phyloP scores from a whole-genome alignment of 2,797 vertebrate species.

The Antennarius maculatus region DNA sequence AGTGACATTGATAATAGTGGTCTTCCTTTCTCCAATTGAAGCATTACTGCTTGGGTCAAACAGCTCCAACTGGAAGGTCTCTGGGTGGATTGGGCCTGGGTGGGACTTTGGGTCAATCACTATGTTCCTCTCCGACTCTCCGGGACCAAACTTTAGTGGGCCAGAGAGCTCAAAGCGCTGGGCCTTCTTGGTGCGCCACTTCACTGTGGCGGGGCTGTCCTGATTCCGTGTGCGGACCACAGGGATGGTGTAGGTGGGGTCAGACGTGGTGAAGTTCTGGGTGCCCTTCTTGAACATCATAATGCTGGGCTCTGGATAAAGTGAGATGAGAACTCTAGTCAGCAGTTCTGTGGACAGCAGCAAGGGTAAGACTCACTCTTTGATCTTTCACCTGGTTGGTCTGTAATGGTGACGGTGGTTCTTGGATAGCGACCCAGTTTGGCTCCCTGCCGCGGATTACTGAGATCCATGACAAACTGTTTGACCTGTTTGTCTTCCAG shows the following conservation, averaged over 20 bases:
- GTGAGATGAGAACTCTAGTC: not conserved
- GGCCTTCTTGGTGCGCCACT: slow-evolving; percentile 80
- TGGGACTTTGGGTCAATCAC: slow-evolving; percentile 67
- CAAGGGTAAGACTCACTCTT: not conserved
- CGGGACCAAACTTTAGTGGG: slow-evolving; percentile 75
- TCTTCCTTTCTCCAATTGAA: slow-evolving; percentile 76
- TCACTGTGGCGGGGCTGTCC: slow-evolving; percentile 69
- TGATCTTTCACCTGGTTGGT: slow-evolving; percentile 81
- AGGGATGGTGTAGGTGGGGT: slow-evolving; percentile 76
- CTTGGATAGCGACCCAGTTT: slow-evolving; percentile 90
- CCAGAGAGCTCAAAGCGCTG: slow-evolving; percentile 72
- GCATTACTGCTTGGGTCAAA: slow-evolving; percentile 77
- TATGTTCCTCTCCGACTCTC: slow-evolving; percentile 80
- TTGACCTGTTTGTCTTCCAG: slow-evolving; percentile 86
- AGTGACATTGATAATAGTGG: slow-evolving; percentile 71
- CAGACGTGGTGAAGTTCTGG: slow-evolving; percentile 73
- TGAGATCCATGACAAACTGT: slow-evolving; percentile 91
- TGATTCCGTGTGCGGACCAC: slow-evolving; percentile 77
- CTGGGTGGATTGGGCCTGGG: slow-evolving; percentile 58
- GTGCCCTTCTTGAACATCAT: slow-evolving; percentile 80
- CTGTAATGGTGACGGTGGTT: slow-evolving; percentile 88
- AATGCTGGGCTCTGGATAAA: slow-evolving; percentile 75
- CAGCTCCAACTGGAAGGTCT: slow-evolving; percentile 81
- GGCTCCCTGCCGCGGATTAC: slow-evolving; percentile 89
- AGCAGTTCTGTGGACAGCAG: slow-evolving; percentile 53